These are phyloP conservation scores for Caenorhabditis angaria DNA, from an alignment of 2,888 invertebrate genomes.

Conservation along the genomic window DNA sequence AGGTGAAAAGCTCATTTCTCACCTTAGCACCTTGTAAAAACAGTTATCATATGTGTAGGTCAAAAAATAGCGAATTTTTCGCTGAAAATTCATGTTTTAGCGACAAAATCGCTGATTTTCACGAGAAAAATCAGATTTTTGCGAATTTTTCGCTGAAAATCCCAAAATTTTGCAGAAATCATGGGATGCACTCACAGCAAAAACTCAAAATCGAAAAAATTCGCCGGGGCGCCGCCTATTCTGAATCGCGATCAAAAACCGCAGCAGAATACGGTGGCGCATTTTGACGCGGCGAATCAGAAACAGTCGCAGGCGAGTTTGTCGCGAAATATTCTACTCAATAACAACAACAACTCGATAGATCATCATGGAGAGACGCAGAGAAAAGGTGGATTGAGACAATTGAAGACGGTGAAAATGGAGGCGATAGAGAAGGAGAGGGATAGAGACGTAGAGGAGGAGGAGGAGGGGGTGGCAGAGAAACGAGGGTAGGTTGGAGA, in stretches of 20 bases:
- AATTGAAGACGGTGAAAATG: neutral
- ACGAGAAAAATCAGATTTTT: no score
- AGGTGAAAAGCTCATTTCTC: no score
- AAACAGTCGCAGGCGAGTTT: neutral
- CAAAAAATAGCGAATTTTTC: neutral
- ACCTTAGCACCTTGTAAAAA: neutral
- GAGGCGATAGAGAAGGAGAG: neutral
- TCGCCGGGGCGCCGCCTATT: neutral
- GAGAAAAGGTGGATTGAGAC: neutral
- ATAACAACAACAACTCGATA: neutral
- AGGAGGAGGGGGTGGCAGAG: neutral
- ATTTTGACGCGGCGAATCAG: constrained; percentile 21
- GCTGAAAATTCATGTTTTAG: neutral
- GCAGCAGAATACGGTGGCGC: neutral
- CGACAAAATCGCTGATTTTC: no score
- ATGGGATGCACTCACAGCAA: constrained; percentile 49
- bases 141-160: neutral
- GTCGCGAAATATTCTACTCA: neutral
- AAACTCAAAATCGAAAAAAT: constrained; percentile 37
- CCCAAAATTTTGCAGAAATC: neutral
- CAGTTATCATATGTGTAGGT: neutral
- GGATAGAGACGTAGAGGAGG: neutral
- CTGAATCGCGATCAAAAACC: neutral
- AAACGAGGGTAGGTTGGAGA: neutral
- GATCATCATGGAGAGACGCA: neutral